Evolutionary conservation across 2,888 invertebrate genomes (phyloP).

Genomic region (Leucophenga maculata): DNA sequence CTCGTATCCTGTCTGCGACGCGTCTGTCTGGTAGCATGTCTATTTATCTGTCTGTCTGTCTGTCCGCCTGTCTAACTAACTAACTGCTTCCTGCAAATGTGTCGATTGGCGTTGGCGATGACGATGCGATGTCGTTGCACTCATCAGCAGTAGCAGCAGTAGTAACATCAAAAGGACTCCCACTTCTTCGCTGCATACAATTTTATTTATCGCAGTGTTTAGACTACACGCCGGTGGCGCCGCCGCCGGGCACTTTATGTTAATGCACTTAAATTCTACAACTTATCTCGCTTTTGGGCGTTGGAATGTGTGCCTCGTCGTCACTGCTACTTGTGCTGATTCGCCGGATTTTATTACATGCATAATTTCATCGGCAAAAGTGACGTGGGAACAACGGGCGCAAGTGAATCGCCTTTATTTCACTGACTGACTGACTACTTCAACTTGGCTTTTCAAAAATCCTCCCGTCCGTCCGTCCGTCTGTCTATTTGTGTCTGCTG

Average conservation of each 20-base stretch:
- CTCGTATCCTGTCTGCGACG: conserved; percentile 3
- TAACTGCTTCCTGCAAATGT: conserved; percentile 58
- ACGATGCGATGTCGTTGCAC: conserved; percentile 68
- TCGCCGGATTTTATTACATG: conserved; percentile 68
- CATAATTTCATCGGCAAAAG: conserved; percentile 61
- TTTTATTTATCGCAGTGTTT: conserved; percentile 62
- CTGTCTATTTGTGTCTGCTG: conserved; percentile 19
- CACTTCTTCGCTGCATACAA: conserved; percentile 31
- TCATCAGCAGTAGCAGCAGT: conserved; percentile 54
- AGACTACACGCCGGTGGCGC: conserved; percentile 26
- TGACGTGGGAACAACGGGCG: conserved; percentile 62
- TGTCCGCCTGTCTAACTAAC: conserved; percentile 45
- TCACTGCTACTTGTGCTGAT: conserved; percentile 42
- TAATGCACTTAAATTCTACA: conserved; percentile 64
- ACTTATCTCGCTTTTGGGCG: conserved; percentile 47
- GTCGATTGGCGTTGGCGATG: conserved; percentile 40
- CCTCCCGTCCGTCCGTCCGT: conserved; percentile 32
- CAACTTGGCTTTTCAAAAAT: background rate
- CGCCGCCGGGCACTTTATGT: conserved; percentile 58
- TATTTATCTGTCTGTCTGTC: conserved; percentile 53
- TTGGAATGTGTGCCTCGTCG: conserved; percentile 36
- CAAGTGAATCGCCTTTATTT: conserved; percentile 24
- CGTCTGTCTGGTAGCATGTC: conserved; percentile 9
- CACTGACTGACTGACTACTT: background rate
- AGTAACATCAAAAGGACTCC: background rate